Conservation (phyloP, 2,113 vertebrate genomes). For the Rattus norvegicus region DNA sequence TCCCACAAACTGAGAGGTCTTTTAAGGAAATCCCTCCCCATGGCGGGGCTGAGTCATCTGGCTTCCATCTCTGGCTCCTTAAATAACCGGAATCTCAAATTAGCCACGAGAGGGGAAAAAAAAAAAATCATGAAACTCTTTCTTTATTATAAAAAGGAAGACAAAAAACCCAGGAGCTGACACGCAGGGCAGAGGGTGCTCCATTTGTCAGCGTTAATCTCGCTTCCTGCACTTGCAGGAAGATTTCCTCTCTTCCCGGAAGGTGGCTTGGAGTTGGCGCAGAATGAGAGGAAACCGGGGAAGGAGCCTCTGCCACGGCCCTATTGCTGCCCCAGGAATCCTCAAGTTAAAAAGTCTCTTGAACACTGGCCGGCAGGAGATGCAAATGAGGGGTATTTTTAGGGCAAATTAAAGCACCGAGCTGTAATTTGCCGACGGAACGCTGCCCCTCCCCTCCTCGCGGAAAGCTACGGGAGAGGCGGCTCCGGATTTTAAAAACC, state of each 20-base stretch:
- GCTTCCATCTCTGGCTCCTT: background rate
- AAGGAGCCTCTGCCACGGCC: background rate
- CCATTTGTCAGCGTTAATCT: background rate
- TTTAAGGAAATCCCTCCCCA: constrained; percentile 40
- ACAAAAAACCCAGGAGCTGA: background rate
- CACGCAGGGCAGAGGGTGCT: background rate
- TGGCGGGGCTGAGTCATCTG: background rate
- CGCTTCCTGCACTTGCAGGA: background rate
- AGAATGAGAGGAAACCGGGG: background rate
- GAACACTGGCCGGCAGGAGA: background rate
- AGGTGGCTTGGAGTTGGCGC: background rate
- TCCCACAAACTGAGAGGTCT: background rate
- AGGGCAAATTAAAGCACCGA: background rate
- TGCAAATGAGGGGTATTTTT: background rate
- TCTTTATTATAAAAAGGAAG: constrained; percentile 5
- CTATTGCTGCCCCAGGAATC: background rate
- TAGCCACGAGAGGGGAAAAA: background rate
- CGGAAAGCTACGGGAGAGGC: background rate
- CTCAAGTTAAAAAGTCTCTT: background rate
- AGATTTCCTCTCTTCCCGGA: constrained; percentile 23
- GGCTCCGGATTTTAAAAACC: background rate
- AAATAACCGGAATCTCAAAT: constrained; percentile 39
- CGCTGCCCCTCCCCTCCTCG: background rate
- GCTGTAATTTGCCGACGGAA: background rate
- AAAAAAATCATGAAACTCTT: background rate